Conservation (phyloP, 2,888 invertebrate genomes). For the Parnassius orleans region DNA sequence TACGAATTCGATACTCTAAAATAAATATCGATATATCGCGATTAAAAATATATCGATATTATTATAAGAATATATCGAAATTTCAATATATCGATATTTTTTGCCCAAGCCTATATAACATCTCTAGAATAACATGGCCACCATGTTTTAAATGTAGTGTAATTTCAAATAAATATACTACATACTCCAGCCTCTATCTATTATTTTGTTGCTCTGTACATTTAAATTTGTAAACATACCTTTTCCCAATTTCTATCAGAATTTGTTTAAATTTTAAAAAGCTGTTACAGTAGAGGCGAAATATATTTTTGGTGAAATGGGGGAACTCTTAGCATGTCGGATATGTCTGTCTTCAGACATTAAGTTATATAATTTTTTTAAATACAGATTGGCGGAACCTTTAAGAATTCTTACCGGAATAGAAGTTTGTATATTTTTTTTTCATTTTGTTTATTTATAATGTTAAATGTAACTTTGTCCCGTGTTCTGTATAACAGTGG, state of each 20-base stretch:
- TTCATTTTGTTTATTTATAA: background rate
- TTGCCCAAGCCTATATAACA: too few relatives aligned
- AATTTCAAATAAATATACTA: slow-evolving; percentile 5
- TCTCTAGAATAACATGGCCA: background rate
- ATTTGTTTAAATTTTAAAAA: background rate
- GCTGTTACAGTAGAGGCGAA: background rate
- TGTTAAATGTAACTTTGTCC: background rate
- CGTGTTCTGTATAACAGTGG: background rate
- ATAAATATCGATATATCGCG: too few relatives aligned
- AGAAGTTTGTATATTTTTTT: slow-evolving; percentile 40
- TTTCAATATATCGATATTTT: too few relatives aligned
- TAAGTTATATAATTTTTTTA: slow-evolving; percentile 52
- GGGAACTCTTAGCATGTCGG: slow-evolving; percentile 45
- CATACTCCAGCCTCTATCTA: slow-evolving; percentile 16
- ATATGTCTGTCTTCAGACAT: slow-evolving; percentile 56
- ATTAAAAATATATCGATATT: too few relatives aligned
- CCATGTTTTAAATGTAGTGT: slow-evolving; percentile 23
- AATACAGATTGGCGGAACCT: slow-evolving; percentile 43
- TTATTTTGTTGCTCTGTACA: slow-evolving; percentile 24
- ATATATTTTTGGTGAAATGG: slow-evolving; percentile 28
- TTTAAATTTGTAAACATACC: slow-evolving; percentile 20
- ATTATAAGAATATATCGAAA: too few relatives aligned
- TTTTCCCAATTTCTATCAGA: background rate
- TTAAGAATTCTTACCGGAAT: slow-evolving; percentile 53
- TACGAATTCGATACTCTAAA: too few relatives aligned